Evolutionary conservation across 2,888 invertebrate species (phyloP), one percentile per base, ranked within the genome.

Genomic region (Thumatha senex): DNA sequence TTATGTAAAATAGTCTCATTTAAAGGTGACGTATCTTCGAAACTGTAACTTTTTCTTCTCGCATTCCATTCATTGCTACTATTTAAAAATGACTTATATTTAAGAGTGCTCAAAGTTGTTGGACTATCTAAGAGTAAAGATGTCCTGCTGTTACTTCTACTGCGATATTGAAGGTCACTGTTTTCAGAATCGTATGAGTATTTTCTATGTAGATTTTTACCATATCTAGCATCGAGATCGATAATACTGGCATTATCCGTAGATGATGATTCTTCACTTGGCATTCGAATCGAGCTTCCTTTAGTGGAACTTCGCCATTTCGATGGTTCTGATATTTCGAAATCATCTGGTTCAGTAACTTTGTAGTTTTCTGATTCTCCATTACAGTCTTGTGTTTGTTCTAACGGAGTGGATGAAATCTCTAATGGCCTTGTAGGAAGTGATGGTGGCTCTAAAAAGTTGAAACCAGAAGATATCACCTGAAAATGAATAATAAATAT

Each of bases 21-120:
- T 35, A 84, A 54, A 13, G 89, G 82, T 29, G 83, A 78, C 1
- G 89, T 85, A 48, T 89, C 88, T 78, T 91, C 91, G 70, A 96
- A 96, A 51, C 96, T 96, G 72, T 96, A 96, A 13, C 96, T 96
- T 81, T 96, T 96, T 60, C 96, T 90, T 61, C 96, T 89, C 54
- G 93, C 92, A 71, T 94, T 95, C 95, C 96, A 96, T 67, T 94
- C 94, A 47, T 79, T 86, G 57, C 77, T 86, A 38, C 76, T 80
- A 58, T 87, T 90, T 51, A 91, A 72, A 49, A 91, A 75, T 44
- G 89, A 78, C 83, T 88, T 83, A 67, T 86, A 86, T 76, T 89
- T 86, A 24, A 89, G 75, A 41, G 88, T 89, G 59, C 88, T 91
- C 34, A 91, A 67, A 39, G 81, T 68, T 43, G 77, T 76, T 7